These are phyloP conservation scores for Ectropis crepuscularia DNA, from an alignment of 2,888 invertebrate species.

Conservation along the genomic window DNA sequence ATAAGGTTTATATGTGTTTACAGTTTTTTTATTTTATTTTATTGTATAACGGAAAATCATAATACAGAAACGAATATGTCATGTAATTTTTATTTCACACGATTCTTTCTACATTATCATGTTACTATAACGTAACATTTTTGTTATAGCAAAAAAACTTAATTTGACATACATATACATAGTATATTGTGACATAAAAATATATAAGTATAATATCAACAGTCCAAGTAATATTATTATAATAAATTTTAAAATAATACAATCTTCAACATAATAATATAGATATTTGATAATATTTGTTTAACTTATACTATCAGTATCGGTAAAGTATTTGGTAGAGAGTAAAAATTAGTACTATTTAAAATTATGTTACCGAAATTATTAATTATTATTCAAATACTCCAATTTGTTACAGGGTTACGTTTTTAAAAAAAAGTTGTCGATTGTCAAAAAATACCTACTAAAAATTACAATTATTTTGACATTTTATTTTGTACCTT, in stretches of 20 bases:
- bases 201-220: neutral
- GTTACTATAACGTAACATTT: constrained; percentile 50
- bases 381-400: too few species aligned
- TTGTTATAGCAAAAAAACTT: constrained; percentile 1
- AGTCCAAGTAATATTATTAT: too few species aligned
- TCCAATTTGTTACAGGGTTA: too few species aligned
- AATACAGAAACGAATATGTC: neutral
- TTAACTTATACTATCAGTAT: constrained; percentile 13
- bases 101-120: too few species aligned
- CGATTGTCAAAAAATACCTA: too few species aligned
- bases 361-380: constrained; percentile 6
- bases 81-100: too few species aligned
- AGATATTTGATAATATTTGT: constrained; percentile 10
- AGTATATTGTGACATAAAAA: constrained; percentile 3
- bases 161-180: constrained; percentile 3
- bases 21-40: neutral
- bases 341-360: constrained; percentile 7
- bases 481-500: too few species aligned
- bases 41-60: too few species aligned
- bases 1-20: neutral
- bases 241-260: too few species aligned
- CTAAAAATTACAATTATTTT: too few species aligned
- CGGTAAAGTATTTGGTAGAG: constrained; percentile 30
- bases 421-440: too few species aligned
- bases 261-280: constrained; percentile 13